These are phyloP conservation scores for Drepana arcuata DNA, from an alignment of 1,140 invertebrate genomes.

Conservation along the genomic window DNA sequence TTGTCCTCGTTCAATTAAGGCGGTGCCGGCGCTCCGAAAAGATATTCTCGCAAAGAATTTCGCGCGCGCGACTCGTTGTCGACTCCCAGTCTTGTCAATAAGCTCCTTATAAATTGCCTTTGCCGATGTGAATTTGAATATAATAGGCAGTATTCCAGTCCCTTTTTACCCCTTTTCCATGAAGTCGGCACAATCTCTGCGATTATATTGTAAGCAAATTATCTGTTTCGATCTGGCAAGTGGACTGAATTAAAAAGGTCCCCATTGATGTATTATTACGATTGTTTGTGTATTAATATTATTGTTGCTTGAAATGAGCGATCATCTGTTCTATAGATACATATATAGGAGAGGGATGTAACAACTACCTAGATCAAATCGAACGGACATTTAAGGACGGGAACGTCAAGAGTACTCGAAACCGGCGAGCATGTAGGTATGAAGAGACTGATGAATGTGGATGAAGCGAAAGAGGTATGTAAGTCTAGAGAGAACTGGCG, in stretches of 20 bases:
- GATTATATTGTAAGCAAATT: constrained; percentile 72
- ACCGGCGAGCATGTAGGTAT: no score
- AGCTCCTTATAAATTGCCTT: constrained; percentile 67
- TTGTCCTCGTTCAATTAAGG: constrained; percentile 61
- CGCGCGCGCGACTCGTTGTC: constrained; percentile 26
- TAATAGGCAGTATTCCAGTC: constrained; percentile 54
- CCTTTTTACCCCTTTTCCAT: constrained; percentile 55
- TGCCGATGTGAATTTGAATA: constrained; percentile 63
- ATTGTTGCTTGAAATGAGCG: no score
- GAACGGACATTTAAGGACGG: no score
- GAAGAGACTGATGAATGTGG: no score
- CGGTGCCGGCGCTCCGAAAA: constrained; percentile 24
- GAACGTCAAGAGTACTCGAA: no score
- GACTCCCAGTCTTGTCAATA: constrained; percentile 60
- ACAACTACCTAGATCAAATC: no score
- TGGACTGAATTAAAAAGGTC: constrained; percentile 28
- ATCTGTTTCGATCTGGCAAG: constrained; percentile 55
- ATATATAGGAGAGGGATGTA: no score
- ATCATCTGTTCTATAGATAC: no score
- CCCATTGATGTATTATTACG: constrained; percentile 30
- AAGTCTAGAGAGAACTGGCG: no score
- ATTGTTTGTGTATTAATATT: no score
- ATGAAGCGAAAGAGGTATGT: no score
- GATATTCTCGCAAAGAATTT: constrained; percentile 58
- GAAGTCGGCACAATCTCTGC: constrained; percentile 46